Percentiles rank a stretch among this genome's conserved stretches.
Evolutionary conservation across 2,797 vertebrate species (phyloP).

Genomic region (Eutrigla gurnardus): DNA sequence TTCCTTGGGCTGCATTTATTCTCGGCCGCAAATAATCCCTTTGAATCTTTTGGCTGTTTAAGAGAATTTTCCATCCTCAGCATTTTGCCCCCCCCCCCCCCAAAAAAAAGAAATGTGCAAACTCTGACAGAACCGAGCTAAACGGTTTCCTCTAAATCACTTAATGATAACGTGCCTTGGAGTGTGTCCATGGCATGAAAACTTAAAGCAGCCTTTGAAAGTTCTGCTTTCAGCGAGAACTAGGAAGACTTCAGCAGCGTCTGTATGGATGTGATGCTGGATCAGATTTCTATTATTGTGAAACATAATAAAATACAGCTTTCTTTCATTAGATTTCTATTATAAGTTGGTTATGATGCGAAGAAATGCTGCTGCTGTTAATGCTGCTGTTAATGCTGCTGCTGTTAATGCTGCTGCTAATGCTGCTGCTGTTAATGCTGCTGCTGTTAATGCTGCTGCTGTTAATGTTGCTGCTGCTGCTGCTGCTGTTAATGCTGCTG

Average conservation of each 20-base stretch:
- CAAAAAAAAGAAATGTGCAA: constrained; percentile 47
- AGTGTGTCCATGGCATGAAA: constrained; percentile 24
- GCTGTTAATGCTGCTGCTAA: too few relatives aligned
- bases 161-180: constrained; percentile 14
- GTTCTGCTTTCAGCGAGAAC: constrained; percentile 17
- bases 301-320: too few relatives aligned
- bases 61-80: constrained; percentile 15
- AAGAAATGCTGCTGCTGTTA: too few relatives aligned
- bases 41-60: constrained; percentile 26
- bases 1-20: constrained; percentile 17
- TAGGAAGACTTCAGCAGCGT: constrained; percentile 5
- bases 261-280: too few relatives aligned
- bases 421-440: too few relatives aligned
- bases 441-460: too few relatives aligned
- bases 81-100: background rate
- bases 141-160: constrained; percentile 14
- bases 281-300: too few relatives aligned
- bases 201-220: constrained; percentile 21
- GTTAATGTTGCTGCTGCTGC: too few relatives aligned
- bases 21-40: constrained; percentile 34
- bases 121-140: constrained; percentile 38
- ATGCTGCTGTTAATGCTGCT: too few relatives aligned
- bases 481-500: too few relatives aligned
- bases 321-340: too few relatives aligned
- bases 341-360: too few relatives aligned